Evolutionary conservation across 2,113 vertebrate genomes (phyloP), one percentile per base, ranked within the genome.

Genomic region (Halcyon senegalensis): DNA sequence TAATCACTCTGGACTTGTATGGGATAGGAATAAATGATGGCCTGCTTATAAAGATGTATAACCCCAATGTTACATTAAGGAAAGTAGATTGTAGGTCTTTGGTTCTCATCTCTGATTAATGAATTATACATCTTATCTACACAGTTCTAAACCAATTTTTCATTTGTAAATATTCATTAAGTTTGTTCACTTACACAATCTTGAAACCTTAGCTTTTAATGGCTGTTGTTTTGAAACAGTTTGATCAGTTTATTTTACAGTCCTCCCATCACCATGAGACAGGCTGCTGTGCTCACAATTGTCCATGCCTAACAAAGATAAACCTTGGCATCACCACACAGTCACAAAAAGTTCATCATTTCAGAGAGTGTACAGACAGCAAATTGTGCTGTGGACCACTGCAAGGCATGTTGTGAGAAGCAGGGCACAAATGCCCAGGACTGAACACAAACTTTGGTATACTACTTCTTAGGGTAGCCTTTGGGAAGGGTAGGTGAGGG

Each of bases 351-450:
- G 1, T 55, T 67, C 35, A 39, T 39, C 30, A 1, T 55, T 53
- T 69, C 27, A 27, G 53, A 63, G n/a, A 58, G 27, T 0, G 11
- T 8, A 53, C 48, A 51, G 41, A 11, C 19, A n/a, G 48, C 12
- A 56, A 37, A 53, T 0, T 2, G 33, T 15, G 28, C 39, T 9
- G 1, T 33, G 51, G n/a, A 23, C 7, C 16, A 4, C 18, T 37
- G 43, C n/a, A 39, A 64, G 56, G 30, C 11, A 2, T 5, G 16
- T 13, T 13, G 10, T 20, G 33, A 73, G 4, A 2, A 81, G n/a
- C 1, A 0, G 19, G 13, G 3, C 14, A 21, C 16, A 2, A 24
- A 31, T 4, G 9, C 2, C 4, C 7, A 15, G 27, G 15, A 12
- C 28, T 31, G 28, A 67, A 43, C 3, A 16, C 1, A 5, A 18